phyloP scores from a whole-genome alignment of 2,888 invertebrate genomes.

The Habroteleia sp. region DNA sequence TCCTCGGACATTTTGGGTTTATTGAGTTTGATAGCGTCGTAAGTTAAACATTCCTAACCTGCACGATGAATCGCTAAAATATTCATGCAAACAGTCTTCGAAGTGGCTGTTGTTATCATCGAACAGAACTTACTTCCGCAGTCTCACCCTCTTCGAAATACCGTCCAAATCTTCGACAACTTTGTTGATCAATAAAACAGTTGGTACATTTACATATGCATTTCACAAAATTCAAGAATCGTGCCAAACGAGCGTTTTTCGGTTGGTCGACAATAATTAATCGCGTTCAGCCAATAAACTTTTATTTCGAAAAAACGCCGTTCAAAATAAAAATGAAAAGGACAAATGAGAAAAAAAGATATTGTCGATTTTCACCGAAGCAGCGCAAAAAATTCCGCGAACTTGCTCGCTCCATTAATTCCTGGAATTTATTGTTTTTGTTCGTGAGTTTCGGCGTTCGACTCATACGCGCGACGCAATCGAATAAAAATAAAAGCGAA shows the following conservation, averaged over 20 bases:
- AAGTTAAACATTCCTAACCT: constrained; percentile 15
- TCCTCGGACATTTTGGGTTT: constrained; percentile 15
- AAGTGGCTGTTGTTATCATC: constrained; percentile 20
- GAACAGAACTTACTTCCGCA: constrained; percentile 28
- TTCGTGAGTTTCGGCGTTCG: neutral
- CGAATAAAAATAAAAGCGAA: constrained; percentile 7
- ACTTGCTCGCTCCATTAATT: neutral
- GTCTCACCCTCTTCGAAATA: constrained; percentile 27
- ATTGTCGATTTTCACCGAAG: no score
- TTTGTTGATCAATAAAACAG: constrained; percentile 43
- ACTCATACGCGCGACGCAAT: neutral
- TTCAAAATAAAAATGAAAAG: no score
- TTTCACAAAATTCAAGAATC: constrained; percentile 8
- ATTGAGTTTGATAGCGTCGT: constrained; percentile 19
- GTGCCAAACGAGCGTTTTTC: no score
- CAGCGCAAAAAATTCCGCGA: neutral
- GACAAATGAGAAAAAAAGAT: no score
- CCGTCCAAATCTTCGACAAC: constrained; percentile 36
- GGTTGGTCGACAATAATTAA: no score
- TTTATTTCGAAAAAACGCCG: no score
- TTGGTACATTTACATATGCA: constrained; percentile 22
- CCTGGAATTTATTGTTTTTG: neutral
- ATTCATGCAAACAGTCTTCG: constrained; percentile 32
- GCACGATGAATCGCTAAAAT: constrained; percentile 33
- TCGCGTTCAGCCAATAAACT: no score